Conservation (phyloP, 2,888 invertebrate species). For the Noctua fimbriata region DNA sequence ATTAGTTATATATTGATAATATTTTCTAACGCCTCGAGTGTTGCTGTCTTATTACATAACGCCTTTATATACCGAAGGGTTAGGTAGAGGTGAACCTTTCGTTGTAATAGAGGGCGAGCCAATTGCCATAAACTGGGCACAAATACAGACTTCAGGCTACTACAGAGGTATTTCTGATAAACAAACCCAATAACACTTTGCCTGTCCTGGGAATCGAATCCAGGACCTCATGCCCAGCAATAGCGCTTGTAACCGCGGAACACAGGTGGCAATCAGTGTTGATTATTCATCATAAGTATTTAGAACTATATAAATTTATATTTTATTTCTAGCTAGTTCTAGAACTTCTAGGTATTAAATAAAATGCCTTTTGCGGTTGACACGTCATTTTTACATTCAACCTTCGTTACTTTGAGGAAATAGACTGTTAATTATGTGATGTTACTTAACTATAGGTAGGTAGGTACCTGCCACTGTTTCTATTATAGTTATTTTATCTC, state of each 20-base stretch:
- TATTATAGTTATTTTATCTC: no score
- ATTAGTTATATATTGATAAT: no score
- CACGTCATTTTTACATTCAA: slow-evolving; percentile 23
- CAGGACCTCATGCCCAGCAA: not conserved
- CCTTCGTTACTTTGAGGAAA: slow-evolving; percentile 17
- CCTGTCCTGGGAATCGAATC: not conserved
- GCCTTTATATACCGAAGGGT: no score
- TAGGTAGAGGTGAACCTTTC: no score
- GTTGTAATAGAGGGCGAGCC: no score
- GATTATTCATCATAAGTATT: not conserved
- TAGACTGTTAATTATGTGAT: not conserved
- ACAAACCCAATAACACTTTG: not conserved
- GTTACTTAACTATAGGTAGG: not conserved
- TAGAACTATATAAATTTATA: not conserved
- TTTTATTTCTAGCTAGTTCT: not conserved
- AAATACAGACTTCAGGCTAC: no score
- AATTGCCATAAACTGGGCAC: not conserved
- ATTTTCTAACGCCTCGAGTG: not conserved
- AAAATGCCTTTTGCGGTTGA: not conserved
- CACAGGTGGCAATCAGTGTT: not conserved
- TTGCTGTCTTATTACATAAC: no score
- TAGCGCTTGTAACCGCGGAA: not conserved
- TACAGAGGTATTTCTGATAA: not conserved
- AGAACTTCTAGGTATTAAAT: not conserved
- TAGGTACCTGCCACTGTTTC: not conserved